Base-by-base conservation (phyloP, 2,797 vertebrate species). In the Oreochromis grahami region DNA sequence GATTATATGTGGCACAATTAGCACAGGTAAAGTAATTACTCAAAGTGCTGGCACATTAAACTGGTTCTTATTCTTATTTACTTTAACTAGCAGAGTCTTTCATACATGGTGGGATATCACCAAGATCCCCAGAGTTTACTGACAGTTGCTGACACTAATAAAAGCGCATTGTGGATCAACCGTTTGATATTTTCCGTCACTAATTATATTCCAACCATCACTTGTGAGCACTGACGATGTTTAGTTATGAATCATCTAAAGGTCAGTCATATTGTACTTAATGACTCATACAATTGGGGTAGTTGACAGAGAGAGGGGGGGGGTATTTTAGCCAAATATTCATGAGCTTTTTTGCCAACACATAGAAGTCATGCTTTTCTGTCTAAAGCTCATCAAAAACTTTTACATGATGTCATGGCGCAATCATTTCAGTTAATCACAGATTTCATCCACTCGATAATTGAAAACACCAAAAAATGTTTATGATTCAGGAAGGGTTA, bases 361-460 rank as follows among this genome's bases (percentile, higher is more conserved):
- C 79, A 82, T 6, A 79, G 29, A 85, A 32, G 32, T n/a, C 26
- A 7, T 24, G 36, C 8, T 36, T 76, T 68, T 55, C 34, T 63
- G 26, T 32, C 43, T 74, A 15, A 72, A 80, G 26, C 56, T 83
- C 50, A 79, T 79, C 24, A 78, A 34, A 86, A 79, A 3, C 43
- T 55, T 82, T 52, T n/a, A 53, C 50, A 12, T 15, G 2, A 68
- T 34, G 74, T 13, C 7, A 2, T 13, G 11, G 77, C 48, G 3
- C 43, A 74, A 88, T 90, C 68, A 86, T 85, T 86, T 43, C 32
- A 81, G 34, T 85, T 65, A 56, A 81, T 65, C 34, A 68, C 24
- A 80, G 51, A 80, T 85, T 81, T 89, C 79, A 89, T 87, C 83
- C 26, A 74, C 70, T 50, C 10, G 4, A 19, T 74, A 2, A 74